phyloP scores from a whole-genome alignment of 2,113 vertebrate species.

The Eulemur macaco region DNA sequence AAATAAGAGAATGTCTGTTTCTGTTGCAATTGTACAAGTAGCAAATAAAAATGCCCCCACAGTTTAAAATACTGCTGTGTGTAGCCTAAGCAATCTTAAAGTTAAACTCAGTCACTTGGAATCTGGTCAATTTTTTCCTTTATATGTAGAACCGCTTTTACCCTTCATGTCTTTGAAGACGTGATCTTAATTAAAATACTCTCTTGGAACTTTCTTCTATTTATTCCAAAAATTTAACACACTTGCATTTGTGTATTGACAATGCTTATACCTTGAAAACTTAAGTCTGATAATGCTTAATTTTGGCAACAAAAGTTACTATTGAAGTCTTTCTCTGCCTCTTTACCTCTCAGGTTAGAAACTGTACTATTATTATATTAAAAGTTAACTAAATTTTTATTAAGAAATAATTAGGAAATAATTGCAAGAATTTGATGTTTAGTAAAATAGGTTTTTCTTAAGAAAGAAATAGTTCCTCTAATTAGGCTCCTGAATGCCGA shows the following conservation, averaged over 20 bases:
- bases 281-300: neutral
- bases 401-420: conserved; percentile 56
- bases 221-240: conserved; percentile 32
- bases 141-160: neutral
- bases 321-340: neutral
- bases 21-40: conserved; percentile 78
- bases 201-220: conserved; percentile 41
- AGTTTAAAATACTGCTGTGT: conserved; percentile 33
- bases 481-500: conserved; percentile 12
- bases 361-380: conserved; percentile 19
- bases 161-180: neutral
- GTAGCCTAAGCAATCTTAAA: conserved; percentile 50
- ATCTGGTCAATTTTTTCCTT: conserved; percentile 41
- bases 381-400: neutral
- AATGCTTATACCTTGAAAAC: neutral
- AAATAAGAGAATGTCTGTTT: conserved; percentile 82
- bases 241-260: conserved; percentile 35
- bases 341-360: neutral
- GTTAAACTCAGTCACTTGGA: conserved; percentile 57
- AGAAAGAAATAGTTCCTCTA: neutral
- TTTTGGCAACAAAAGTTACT: conserved; percentile 52
- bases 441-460: conserved; percentile 29
- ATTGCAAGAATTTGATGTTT: conserved; percentile 45
- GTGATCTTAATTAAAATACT: conserved; percentile 29
- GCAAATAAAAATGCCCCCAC: conserved; percentile 65